A percentile compares a stretch with the other conserved stretches of the same genome.
phyloP scores from a whole-genome alignment of 1,140 invertebrate species.

The Gryon sp. region DNA sequence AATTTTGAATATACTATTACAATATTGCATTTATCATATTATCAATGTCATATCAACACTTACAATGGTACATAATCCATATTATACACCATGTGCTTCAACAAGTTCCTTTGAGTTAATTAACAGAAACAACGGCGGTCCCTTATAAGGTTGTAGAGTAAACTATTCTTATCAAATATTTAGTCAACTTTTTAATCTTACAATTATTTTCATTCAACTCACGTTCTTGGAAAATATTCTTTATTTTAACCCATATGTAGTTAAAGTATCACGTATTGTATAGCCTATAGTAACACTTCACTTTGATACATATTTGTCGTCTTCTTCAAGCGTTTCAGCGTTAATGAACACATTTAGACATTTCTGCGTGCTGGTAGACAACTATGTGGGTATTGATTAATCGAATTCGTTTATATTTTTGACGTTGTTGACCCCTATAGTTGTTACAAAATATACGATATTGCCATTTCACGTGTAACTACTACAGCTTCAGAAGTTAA shows the following conservation, averaged over 20 bases:
- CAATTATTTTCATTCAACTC: conserved; percentile 48
- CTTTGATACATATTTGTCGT: conserved; percentile 58
- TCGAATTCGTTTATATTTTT: conserved; percentile 59
- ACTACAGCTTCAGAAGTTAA: conserved; percentile 48
- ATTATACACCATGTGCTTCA: no score
- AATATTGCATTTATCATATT: no score
- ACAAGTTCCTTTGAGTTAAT: no score
- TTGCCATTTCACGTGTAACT: conserved; percentile 53
- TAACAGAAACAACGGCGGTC: background rate
- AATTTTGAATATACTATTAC: no score
- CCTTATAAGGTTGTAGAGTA: conserved; percentile 3
- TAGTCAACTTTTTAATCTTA: conserved; percentile 41
- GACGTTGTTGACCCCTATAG: conserved; percentile 50
- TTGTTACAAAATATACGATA: conserved; percentile 56
- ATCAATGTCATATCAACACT: no score
- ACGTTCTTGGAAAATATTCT: conserved; percentile 50
- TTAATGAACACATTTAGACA: conserved; percentile 46
- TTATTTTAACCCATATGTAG: conserved; percentile 40
- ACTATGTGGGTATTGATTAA: conserved; percentile 62
- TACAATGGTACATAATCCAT: no score
- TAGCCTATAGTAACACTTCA: conserved; percentile 42
- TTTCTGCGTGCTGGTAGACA: conserved; percentile 48
- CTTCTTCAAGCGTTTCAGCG: conserved; percentile 31
- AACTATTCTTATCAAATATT: conserved; percentile 30
- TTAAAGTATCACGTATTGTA: conserved; percentile 49